Evolutionary conservation across 2,888 invertebrate genomes (phyloP).

Genomic region (Diaphora mendica): DNA sequence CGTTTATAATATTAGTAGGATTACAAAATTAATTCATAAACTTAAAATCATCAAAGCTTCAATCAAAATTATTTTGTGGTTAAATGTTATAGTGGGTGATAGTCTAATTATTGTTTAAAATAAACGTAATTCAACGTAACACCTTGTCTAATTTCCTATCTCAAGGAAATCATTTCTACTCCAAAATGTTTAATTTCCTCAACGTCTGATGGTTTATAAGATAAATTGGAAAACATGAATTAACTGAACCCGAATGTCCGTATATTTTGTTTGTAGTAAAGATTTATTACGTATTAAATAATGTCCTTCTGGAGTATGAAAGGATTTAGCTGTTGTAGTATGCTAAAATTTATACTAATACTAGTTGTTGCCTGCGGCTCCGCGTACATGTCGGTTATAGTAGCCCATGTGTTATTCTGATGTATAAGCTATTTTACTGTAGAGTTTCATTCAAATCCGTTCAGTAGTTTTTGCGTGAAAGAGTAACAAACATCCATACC

Average conservation of each 20-base stretch:
- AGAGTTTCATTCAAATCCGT: too few species aligned
- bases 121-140: neutral
- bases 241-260: slow-evolving; percentile 1
- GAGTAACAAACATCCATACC: too few species aligned
- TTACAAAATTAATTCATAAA: too few species aligned
- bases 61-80: neutral
- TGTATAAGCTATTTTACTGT: too few species aligned
- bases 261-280: slow-evolving; percentile 8
- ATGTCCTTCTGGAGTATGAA: neutral
- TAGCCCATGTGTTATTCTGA: too few species aligned
- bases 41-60: neutral
- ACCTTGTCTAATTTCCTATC: slow-evolving; percentile 2
- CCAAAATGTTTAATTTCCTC: slow-evolving; percentile 11
- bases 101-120: neutral
- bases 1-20: too few species aligned
- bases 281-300: slow-evolving; percentile 1
- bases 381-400: too few species aligned
- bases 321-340: too few species aligned
- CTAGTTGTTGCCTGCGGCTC: too few species aligned
- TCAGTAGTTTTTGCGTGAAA: too few species aligned
- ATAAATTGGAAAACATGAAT: slow-evolving; percentile 18
- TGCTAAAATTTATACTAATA: too few species aligned
- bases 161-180: slow-evolving; percentile 8
- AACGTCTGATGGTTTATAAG: slow-evolving; percentile 5
- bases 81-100: neutral